Evolutionary conservation across 2,797 vertebrate species (phyloP), one percentile per base, ranked within the genome.

Genomic region (Manis crassicaudata): DNA sequence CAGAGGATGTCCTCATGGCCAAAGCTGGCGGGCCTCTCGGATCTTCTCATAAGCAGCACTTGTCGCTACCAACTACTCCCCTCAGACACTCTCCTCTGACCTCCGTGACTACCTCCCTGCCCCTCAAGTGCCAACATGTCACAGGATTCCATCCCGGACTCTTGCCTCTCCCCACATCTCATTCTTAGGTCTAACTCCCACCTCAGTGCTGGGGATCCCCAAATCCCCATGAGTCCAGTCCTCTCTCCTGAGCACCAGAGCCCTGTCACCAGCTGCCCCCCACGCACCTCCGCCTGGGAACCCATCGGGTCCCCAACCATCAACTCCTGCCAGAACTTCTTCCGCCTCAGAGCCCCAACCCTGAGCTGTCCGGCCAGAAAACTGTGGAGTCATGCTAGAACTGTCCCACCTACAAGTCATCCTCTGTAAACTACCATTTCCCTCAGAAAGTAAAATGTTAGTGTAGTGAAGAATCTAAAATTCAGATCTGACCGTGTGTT

Each of bases 391-490:
- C n/a, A 46, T 9, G 37, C 27, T 88, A 88, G 50, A 77, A 58
- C 29, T 52, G 37, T 62, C n/a, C 73, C 27, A 70, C 58, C 82
- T 77, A 95, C 9, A 11, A 46, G 46, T 46, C 46, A 46, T 46
- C 46, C 46, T 46, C 46, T 46, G 46, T 46, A 11, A 73, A n/a
- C 88, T 65, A n/a, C 40, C 20, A 67, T 37, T 76, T 52, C 25
- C 46, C 6, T 27, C 2, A 13, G 4, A 77, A 95, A 89, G 92
- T 35, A 79, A 62, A 65, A 93, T 82, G 60, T 75, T 65, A 80
- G 25, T 84, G 82, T n/a, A 63, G 2, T 63, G n/a, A 90, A 73
- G 63, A 87, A 81, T 40, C 85, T 85, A 63, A 88, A 88, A 86
- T 86, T 92, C 83, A 92, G 58, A 46, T 68, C 72, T 84, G 14